A percentile compares a stretch with the other conserved stretches of the same genome.
Conservation (phyloP, 2,797 vertebrate genomes). For the Eupleurogrammus muticus region DNA sequence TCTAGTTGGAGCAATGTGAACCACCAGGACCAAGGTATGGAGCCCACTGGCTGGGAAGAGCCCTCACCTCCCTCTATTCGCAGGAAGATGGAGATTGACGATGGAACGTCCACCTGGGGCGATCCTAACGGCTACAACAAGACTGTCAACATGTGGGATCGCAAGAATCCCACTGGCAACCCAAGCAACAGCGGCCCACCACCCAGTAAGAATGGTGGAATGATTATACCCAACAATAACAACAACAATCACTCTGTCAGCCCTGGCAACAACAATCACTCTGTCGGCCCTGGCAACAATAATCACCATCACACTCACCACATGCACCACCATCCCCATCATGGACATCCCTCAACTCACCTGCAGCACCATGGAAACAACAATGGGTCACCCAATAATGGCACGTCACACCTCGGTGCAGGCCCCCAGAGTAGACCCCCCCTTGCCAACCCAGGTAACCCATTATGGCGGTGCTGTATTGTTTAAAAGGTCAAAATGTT, state of each 20-base stretch:
- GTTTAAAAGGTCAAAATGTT: not conserved
- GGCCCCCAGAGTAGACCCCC: conserved; percentile 89
- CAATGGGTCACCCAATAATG: conserved; percentile 86
- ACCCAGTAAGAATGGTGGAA: conserved; percentile 76
- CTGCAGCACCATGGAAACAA: conserved; percentile 86
- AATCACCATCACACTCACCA: conserved; percentile 82
- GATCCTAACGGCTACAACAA: conserved; percentile 92
- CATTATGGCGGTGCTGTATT: not conserved
- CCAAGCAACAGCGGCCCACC: conserved; percentile 78
- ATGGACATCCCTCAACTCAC: conserved; percentile 79
- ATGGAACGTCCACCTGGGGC: conserved; percentile 98
- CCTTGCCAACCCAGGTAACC: conserved; percentile 92
- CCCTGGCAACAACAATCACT: conserved; percentile 81
- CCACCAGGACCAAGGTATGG: conserved; percentile 85
- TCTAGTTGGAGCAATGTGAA: conserved; percentile 86
- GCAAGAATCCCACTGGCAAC: conserved; percentile 91
- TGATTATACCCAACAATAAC: conserved; percentile 75
- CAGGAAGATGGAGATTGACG: conserved; percentile 98
- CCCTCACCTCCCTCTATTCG: conserved; percentile 97
- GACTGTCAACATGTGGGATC: conserved; percentile 98
- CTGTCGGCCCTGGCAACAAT: conserved; percentile 79
- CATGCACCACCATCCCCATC: conserved; percentile 79
- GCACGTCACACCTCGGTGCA: conserved; percentile 86
- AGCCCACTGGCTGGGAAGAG: conserved; percentile 96
- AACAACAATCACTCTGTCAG: conserved; percentile 81